Percentiles rank a stretch among this genome's conserved stretches.
phyloP scores from a whole-genome alignment of 2,797 vertebrate genomes.

The Acipenser ruthenus region DNA sequence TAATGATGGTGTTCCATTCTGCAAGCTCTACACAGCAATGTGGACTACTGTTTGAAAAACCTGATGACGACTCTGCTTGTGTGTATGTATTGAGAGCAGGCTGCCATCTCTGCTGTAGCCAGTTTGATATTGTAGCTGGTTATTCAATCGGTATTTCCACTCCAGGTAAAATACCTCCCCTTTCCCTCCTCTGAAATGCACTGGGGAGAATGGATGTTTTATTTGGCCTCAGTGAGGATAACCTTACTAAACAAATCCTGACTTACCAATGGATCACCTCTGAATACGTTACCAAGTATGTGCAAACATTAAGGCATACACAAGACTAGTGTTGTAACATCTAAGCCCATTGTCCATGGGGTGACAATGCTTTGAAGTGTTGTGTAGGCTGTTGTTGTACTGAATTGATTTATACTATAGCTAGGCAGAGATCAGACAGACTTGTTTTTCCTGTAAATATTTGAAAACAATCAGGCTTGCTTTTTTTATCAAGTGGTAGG shows the following conservation, averaged over 20 bases:
- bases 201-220: no score
- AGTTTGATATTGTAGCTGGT: no score
- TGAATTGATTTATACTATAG: constrained; percentile 34
- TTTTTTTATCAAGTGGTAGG: constrained; percentile 24
- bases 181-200: no score
- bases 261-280: constrained; percentile 19
- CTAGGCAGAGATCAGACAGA: constrained; percentile 34
- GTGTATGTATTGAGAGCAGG: no score
- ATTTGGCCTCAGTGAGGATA: constrained; percentile 12
- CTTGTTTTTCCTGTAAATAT: constrained; percentile 59
- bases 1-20: no score
- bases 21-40: no score
- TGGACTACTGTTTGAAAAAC: no score
- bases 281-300: constrained; percentile 47
- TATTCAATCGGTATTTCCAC: no score
- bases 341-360: constrained; percentile 53
- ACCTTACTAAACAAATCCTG: constrained; percentile 21
- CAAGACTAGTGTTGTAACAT: constrained; percentile 45
- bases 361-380: constrained; percentile 49
- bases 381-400: constrained; percentile 35
- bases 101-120: no score
- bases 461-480: constrained; percentile 50
- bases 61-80: no score
- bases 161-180: no score
- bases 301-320: constrained; percentile 58